Evolutionary conservation across 92 coral and sea anemone species (phyloP).

Genomic region (Muricea muricata): DNA sequence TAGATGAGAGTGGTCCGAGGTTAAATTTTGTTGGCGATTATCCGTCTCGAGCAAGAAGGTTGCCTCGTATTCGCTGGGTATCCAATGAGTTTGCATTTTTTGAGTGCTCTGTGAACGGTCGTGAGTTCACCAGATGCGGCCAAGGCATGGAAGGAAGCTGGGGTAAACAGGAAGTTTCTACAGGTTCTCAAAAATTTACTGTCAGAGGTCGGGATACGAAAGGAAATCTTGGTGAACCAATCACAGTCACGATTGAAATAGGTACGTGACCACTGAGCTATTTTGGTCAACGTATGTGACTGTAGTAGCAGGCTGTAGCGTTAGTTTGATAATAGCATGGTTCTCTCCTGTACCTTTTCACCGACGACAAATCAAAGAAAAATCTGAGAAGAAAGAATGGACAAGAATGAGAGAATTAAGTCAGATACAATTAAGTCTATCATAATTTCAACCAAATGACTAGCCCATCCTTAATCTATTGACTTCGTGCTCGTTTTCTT

Average conservation of each 20-base stretch:
- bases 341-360: too few relatives aligned
- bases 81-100: constrained; percentile 18
- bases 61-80: constrained; percentile 25
- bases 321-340: too few relatives aligned
- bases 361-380: too few relatives aligned
- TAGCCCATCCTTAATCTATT: too few relatives aligned
- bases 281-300: too few relatives aligned
- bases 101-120: constrained; percentile 24
- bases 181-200: constrained; percentile 21
- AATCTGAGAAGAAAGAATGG: too few relatives aligned
- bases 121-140: neutral
- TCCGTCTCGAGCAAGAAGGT: neutral
- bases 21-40: constrained; percentile 6
- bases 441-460: too few relatives aligned
- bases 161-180: neutral
- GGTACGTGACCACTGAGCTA: too few relatives aligned
- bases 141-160: constrained; percentile 3
- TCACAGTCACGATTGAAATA: neutral
- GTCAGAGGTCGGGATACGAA: constrained; percentile 19
- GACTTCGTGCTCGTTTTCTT: too few relatives aligned
- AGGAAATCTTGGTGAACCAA: constrained; percentile 33
- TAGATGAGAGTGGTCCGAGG: constrained; percentile 36
- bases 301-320: too few relatives aligned
- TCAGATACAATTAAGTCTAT: too few relatives aligned
- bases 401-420: too few relatives aligned